Base-by-base conservation (phyloP, 2,797 vertebrate species). In the Iguana delicatissima region DNA sequence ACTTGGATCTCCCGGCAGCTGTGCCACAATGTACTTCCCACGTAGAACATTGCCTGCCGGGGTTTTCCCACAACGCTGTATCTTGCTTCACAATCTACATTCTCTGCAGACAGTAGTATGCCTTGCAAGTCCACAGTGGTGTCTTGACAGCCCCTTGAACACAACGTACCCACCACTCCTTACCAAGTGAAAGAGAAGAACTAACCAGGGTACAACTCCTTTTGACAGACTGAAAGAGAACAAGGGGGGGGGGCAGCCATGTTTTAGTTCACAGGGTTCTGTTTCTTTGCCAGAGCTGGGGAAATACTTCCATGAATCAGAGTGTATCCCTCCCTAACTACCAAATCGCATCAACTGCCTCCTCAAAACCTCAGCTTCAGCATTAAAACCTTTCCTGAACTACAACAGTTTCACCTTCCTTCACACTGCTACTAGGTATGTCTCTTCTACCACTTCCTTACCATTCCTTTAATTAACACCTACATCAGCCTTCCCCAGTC, bases 1-100 rank as follows among this genome's bases (percentile, higher is more conserved):
- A 73, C 12, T 76, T 90, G 85, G 69, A 76, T 74, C 57, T 87
- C 85, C 85, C 42, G 46, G 69, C 79, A 90, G 85, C 85, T 82
- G 42, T 67, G 42, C 89, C 84, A 73, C 46, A 80, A 85, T 46
- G 52, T 46, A 85, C 62, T 86, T 69, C 83, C 89, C 80, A 83
- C 35, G 18, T 55, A 83, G 80, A 83, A 89, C 32, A 74, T 76
- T 84, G 42, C 72, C 88, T 89, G 38, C 67, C 87, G 42, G 80
- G 80, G 42, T 67, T 90, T 82, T 24, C 64, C 89, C 59, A 83
- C 57, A 83, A 87, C 3, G 12, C 16, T 86, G 46, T 55, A 72
- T 64, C 80, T 82, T 64, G 22, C 55, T 86, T 87, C 85, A 74
- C 38, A 87, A 50, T 46, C 85, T 64, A 59, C 46, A 83, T 55